A percentile compares a stretch with the other conserved stretches of the same genome.
These are phyloP conservation scores for Pitangus sulphuratus DNA, from an alignment of 2,797 vertebrate genomes.

Conservation along the genomic window DNA sequence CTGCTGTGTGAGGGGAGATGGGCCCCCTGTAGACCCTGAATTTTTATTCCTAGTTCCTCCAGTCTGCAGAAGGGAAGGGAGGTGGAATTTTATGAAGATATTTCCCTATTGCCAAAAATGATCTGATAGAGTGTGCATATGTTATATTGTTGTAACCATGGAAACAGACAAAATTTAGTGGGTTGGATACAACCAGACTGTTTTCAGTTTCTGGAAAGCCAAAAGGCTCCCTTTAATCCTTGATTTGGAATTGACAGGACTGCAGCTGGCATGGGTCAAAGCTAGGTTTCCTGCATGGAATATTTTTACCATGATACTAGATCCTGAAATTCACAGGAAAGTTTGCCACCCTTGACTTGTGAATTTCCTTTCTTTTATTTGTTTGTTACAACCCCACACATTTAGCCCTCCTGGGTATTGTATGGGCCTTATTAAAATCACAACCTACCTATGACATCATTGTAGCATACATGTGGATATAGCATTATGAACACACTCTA, in stretches of 20 bases:
- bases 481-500: not conserved
- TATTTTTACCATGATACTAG: not conserved
- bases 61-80: not conserved
- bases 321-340: not conserved
- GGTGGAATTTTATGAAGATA: not conserved
- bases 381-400: not conserved
- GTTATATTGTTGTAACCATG: slow-evolving; percentile 17
- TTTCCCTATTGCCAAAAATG: not conserved
- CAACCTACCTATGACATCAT: not conserved
- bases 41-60: not conserved
- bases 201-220: not conserved
- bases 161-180: slow-evolving; percentile 9
- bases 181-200: not conserved
- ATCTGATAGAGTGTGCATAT: not conserved
- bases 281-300: not conserved
- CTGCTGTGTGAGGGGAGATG: not conserved
- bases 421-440: not conserved
- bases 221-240: not conserved
- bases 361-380: not conserved
- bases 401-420: not conserved
- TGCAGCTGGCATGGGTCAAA: not conserved
- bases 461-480: not conserved
- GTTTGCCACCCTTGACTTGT: not conserved
- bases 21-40: not conserved
- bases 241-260: not conserved